phyloP scores from a whole-genome alignment of 2,888 invertebrate species.

The Odiellus spinosus region DNA sequence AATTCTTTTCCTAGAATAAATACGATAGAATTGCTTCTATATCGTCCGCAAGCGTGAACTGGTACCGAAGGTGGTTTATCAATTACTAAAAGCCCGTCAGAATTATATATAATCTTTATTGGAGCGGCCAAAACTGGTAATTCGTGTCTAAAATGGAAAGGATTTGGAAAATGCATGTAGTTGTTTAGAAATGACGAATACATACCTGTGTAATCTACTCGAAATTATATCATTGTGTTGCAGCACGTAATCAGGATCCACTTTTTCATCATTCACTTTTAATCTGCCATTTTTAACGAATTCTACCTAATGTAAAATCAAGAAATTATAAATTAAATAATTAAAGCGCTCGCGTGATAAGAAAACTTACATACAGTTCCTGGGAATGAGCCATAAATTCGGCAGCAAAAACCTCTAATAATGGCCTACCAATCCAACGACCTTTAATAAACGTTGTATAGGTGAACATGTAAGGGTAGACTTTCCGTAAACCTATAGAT shows the following conservation, averaged over 20 bases:
- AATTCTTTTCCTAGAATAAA: constrained; percentile 93
- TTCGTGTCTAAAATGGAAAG: constrained; percentile 60
- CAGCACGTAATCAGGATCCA: no score
- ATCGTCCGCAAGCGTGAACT: constrained; percentile 95
- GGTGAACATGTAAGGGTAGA: constrained; percentile 91
- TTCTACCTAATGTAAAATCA: constrained; percentile 4
- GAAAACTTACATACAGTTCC: constrained; percentile 52
- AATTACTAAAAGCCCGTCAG: constrained; percentile 97
- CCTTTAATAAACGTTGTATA: constrained; percentile 93
- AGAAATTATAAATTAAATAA: no score
- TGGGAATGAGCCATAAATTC: constrained; percentile 90
- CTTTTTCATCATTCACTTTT: constrained; percentile 6
- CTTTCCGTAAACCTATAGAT: constrained; percentile 70
- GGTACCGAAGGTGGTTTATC: constrained; percentile 99
- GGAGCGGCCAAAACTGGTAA: constrained; percentile 89
- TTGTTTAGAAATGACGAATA: no score
- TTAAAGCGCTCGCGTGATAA: no score
- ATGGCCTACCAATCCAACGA: constrained; percentile 84
- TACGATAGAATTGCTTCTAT: constrained; percentile 90
- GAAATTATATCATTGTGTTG: no score
- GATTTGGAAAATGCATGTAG: no score
- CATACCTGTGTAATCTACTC: no score
- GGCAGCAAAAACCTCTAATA: constrained; percentile 76
- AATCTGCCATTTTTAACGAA: constrained; percentile 9
- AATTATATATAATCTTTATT: constrained; percentile 93